Base-by-base conservation (phyloP, 2,113 vertebrate species). In the Xyliphius kryptos region DNA sequence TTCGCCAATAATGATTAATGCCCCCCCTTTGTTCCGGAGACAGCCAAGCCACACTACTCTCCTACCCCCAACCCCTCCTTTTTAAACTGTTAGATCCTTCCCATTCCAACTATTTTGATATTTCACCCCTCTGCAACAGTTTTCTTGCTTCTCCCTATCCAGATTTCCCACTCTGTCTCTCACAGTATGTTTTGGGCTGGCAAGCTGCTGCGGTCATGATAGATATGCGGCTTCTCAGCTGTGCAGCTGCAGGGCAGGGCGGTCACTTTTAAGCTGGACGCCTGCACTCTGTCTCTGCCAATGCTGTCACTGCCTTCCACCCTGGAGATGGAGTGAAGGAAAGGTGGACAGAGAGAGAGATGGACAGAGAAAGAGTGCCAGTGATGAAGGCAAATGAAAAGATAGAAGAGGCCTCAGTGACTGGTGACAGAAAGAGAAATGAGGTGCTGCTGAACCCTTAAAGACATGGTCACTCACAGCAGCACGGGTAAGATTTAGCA, bases 1-100 rank as follows among this genome's bases (percentile, higher is more conserved):
- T 90, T 89, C 88, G 89, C 95, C 93, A 90, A 97, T 97, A 96
- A 96, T 98, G 93, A 97, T 97, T 95, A 94, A 98, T 97, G 86
- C 85, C 85, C 87, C 82, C 81, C 77, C 80, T 78, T 78, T 77
- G 71, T 77, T 66, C 82, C 79, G 77, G 72, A 77, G 78, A 79
- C 74, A 80, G 79, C 73, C 73, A 70, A 75, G 69, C 77, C 58
- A 67, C 70, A 13, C 37, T 62, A 5, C 44, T 62, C 63, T 40
- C n/a, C 54, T 52, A 47, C 53, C 13, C 12, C 20, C 47, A 54
- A 50, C 57, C 51, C 13, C 70, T 41, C 61, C 55, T n/a, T n/a
- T 46, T 49, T 51, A 50, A 16, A 51, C 48, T 46, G n/a, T 14
- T 19, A 20, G 48, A 36, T 12, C 54, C 54, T 57, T 58, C 57